A percentile compares a stretch with the other conserved stretches of the same genome.
Conservation (phyloP, 2,797 vertebrate species). For the Syncerus caffer region DNA sequence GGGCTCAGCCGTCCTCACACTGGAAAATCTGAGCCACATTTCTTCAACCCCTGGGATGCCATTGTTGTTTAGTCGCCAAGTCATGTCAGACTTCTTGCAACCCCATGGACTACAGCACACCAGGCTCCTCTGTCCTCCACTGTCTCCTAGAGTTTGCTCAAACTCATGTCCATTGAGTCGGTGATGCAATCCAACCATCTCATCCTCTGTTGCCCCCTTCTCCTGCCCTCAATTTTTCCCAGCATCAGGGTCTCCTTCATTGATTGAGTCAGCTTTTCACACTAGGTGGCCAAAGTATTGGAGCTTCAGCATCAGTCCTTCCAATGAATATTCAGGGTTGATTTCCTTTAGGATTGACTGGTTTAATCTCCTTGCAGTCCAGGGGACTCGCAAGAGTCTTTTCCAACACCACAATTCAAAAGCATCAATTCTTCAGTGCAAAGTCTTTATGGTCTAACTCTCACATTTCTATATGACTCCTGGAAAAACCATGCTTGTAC, state of each 20-base stretch:
- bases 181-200: not conserved
- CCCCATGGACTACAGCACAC: not conserved
- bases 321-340: not conserved
- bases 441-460: not conserved
- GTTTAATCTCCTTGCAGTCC: not conserved
- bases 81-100: not conserved
- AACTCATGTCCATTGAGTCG: not conserved
- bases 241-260: not conserved
- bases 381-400: not conserved
- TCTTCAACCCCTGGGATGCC: fast-evolving
- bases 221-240: not conserved
- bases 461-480: not conserved
- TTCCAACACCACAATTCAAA: not conserved
- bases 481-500: not conserved
- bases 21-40: fast-evolving
- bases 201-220: not conserved
- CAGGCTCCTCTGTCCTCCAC: not conserved
- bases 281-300: not conserved
- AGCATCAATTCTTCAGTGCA: not conserved
- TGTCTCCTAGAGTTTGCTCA: not conserved
- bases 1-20: fast-evolving
- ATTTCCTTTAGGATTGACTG: not conserved
- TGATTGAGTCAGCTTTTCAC: not conserved
- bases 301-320: not conserved
- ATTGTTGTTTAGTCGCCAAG: not conserved